These are phyloP conservation scores for Recurvirostra avosetta DNA, from an alignment of 2,113 vertebrate genomes.

Conservation along the genomic window DNA sequence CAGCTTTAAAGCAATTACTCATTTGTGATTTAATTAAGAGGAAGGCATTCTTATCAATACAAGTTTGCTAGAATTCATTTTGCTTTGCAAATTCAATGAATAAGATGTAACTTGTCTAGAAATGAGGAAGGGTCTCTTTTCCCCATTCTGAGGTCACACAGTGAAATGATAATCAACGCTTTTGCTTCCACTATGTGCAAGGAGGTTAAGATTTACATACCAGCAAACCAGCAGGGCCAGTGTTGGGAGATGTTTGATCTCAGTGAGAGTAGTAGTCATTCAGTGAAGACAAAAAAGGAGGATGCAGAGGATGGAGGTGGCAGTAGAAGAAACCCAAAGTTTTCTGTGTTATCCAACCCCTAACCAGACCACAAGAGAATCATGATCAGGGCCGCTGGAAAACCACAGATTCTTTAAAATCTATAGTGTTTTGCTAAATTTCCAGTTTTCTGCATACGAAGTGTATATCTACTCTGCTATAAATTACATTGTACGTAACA, in stretches of 20 bases:
- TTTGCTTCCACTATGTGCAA: conserved; percentile 73
- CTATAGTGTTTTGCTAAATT: conserved; percentile 52
- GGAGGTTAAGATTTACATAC: conserved; percentile 76
- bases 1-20: neutral
- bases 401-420: conserved; percentile 69
- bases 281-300: conserved; percentile 81
- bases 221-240: conserved; percentile 74
- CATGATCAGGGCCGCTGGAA: conserved; percentile 76
- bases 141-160: conserved; percentile 30
- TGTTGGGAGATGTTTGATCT: conserved; percentile 78
- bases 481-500: neutral
- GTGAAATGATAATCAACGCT: conserved; percentile 42
- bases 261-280: conserved; percentile 75
- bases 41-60: conserved; percentile 26
- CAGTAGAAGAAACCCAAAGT: conserved; percentile 77
- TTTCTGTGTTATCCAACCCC: conserved; percentile 79
- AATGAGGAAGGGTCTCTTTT: conserved; percentile 6
- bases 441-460: conserved; percentile 62
- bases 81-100: conserved; percentile 22
- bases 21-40: neutral
- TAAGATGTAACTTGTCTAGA: neutral
- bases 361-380: conserved; percentile 81
- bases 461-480: conserved; percentile 57
- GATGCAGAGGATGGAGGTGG: conserved; percentile 78
- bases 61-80: conserved; percentile 31